Evolutionary conservation across 2,113 vertebrate species (phyloP).

Genomic region (Neomonachus schauinslandi): DNA sequence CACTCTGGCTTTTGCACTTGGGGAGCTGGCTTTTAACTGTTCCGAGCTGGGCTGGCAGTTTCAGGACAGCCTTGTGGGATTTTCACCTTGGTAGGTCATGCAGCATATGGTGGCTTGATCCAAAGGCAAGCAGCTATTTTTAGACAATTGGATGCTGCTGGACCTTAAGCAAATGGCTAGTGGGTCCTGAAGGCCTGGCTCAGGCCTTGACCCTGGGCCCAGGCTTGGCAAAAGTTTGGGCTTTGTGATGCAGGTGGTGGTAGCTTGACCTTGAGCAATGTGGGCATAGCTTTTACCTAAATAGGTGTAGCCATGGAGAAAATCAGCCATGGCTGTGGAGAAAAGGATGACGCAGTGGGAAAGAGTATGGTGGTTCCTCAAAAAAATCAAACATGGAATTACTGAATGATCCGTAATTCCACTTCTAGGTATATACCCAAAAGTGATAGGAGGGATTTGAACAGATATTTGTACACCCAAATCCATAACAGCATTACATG

Average conservation of each 20-base stretch:
- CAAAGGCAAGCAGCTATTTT: conserved; percentile 41
- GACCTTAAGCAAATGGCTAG: neutral
- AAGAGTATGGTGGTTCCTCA: neutral
- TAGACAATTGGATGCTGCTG: neutral
- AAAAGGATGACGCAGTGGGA: neutral
- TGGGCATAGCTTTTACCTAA: too few relatives aligned
- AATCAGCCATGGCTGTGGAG: neutral
- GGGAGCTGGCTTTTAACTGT: neutral
- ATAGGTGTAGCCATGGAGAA: rapidly evolving
- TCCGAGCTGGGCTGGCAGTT: neutral
- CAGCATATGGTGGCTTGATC: rapidly evolving
- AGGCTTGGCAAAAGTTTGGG: neutral
- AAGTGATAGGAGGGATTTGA: neutral
- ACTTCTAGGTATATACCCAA: neutral
- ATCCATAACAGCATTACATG: neutral
- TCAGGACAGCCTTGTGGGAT: neutral
- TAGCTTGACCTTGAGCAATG: neutral
- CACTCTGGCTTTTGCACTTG: neutral
- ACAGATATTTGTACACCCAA: neutral
- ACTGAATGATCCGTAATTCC: neutral
- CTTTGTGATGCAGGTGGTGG: neutral
- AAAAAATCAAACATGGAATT: neutral
- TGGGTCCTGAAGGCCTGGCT: neutral
- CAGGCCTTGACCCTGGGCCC: neutral
- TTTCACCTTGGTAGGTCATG: neutral